Evolutionary conservation across 2,113 vertebrate genomes (phyloP), one percentile per base, ranked within the genome.

Genomic region (Ophiodon elongatus): DNA sequence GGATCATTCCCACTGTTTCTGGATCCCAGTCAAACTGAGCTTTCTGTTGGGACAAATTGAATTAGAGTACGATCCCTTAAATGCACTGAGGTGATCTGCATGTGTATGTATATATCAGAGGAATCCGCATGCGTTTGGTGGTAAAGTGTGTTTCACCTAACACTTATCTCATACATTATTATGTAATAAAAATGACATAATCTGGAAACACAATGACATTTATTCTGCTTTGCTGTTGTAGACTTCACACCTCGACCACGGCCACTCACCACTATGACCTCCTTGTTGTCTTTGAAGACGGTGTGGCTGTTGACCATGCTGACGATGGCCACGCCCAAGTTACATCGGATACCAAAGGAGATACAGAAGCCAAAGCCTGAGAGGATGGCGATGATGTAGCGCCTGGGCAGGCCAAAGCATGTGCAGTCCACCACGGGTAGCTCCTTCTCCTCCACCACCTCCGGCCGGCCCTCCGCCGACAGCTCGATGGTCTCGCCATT

Each of bases 271-370:
- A 96, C 96, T 68, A 96, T 81, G 59, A 96, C 87, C 39, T 96
- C 86, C 89, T 98, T 97, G 90, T 96, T 93, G 65, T 95, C 96
- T 65, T 85, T 94, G 66, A 91, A 94, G 85, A 96, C 83, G 0
- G 96, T 97, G 88, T 97, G 97, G 89, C 97, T 97, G 94, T 98
- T 98, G 86, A 98, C 97, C 97, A 98, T 98, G 94, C 97, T 97
- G 66, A 98, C 97, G 8, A 98, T 96, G 89, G 97, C 97, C 88
- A 98, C 97, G 0, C 97, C 97, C 83, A 98, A 87, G 93, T 98
- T 98, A 92, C 97, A 98, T 39, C 97, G 95, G 93, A 98, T 98
- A 10, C 97, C 97, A 3, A 98, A 98, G 82, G 97, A 97, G 92
- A 98, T 98, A 84, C 97, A 98, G 94, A 98, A 98, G 19, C 97